Percentiles rank a stretch among this genome's conserved stretches.
Evolutionary conservation across 2,797 vertebrate genomes (phyloP).

Genomic region (Petrocephalus schoutedeni): DNA sequence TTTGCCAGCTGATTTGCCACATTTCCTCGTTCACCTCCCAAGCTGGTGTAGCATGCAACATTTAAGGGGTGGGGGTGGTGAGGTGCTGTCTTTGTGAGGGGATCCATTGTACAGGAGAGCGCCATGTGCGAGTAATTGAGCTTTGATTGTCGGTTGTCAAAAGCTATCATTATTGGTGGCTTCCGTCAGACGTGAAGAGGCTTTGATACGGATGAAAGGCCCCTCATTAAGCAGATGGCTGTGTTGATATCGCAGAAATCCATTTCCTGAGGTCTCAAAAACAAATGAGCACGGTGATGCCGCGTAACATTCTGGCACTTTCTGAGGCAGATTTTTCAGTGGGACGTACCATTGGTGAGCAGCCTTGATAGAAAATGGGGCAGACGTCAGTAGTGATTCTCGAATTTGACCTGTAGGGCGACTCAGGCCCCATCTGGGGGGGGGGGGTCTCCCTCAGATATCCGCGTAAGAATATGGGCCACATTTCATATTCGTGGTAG

Average conservation of each 20-base stretch:
- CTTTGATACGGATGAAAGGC: constrained; percentile 49
- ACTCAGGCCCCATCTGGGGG: neutral
- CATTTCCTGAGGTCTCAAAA: constrained; percentile 33
- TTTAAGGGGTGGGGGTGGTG: neutral
- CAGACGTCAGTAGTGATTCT: neutral
- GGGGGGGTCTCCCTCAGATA: neutral
- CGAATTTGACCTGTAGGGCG: neutral
- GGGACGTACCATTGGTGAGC: neutral
- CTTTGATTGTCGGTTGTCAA: constrained; percentile 49
- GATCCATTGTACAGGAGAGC: constrained; percentile 36
- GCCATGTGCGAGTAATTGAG: constrained; percentile 43
- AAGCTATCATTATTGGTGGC: constrained; percentile 44
- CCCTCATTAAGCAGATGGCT: constrained; percentile 46
- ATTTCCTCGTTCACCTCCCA: neutral
- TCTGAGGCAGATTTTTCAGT: neutral
- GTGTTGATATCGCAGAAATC: constrained; percentile 46
- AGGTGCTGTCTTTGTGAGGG: constrained; percentile 29
- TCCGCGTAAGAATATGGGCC: neutral
- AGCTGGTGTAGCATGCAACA: neutral
- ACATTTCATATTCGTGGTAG: too few species aligned
- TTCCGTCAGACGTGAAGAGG: constrained; percentile 41
- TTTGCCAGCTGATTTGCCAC: neutral
- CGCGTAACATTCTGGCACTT: neutral
- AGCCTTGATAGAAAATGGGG: neutral
- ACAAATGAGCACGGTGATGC: constrained; percentile 27